Conservation (phyloP, 2,888 invertebrate species). For the Petrophora chlorosata region DNA sequence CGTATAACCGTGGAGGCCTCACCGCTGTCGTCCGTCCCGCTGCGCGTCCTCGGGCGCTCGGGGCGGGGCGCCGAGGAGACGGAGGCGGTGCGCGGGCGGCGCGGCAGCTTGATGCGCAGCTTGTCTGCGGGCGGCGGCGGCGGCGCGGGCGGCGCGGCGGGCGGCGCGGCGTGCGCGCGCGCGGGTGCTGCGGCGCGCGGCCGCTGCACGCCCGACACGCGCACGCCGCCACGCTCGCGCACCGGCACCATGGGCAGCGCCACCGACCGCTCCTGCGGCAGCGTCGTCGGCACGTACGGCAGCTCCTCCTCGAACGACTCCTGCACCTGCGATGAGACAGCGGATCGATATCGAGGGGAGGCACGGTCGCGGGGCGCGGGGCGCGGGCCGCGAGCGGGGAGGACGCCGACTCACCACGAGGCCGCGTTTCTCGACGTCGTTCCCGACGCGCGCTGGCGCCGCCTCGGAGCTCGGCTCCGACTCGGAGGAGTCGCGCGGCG, state of each 20-base stretch:
- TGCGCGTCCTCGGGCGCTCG: conserved; percentile 45
- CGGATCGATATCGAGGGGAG: background rate
- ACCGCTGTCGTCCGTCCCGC: conserved; percentile 62
- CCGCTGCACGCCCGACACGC: conserved; percentile 67
- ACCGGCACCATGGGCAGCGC: conserved; percentile 92
- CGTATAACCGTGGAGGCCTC: conserved; percentile 15
- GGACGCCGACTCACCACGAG: conserved; percentile 83
- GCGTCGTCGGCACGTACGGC: conserved; percentile 95
- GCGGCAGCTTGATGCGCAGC: conserved; percentile 63
- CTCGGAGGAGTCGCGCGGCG: conserved; percentile 38
- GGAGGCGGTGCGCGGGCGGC: conserved; percentile 57
- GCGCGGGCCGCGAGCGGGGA: background rate
- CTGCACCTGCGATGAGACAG: conserved; percentile 67
- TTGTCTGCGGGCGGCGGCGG: conserved; percentile 58
- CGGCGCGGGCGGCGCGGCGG: conserved; percentile 41
- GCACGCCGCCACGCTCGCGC: conserved; percentile 68
- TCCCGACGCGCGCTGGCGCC: conserved; percentile 55
- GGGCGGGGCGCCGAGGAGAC: conserved; percentile 16
- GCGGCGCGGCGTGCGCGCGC: conserved; percentile 49
- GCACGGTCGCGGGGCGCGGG: background rate
- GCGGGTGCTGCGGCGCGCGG: conserved; percentile 88
- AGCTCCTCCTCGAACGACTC: conserved; percentile 94
- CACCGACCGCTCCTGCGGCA: conserved; percentile 92
- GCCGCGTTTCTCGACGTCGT: conserved; percentile 86
- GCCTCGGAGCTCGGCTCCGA: conserved; percentile 40